These are phyloP conservation scores for Chaetodon trifasciatus DNA, from an alignment of 2,797 vertebrate genomes.

Conservation along the genomic window DNA sequence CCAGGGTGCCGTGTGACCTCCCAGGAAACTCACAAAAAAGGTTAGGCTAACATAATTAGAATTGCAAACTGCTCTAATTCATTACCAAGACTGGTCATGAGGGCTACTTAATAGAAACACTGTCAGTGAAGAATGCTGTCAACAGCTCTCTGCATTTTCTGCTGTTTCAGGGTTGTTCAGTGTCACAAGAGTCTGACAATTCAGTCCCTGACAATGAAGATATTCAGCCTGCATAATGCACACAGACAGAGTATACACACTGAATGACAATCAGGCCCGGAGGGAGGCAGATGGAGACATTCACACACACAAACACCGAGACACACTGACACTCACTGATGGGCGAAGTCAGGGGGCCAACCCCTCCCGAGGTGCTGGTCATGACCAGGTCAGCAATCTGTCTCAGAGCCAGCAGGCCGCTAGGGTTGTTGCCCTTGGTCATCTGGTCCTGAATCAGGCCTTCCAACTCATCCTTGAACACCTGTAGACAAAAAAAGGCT, in stretches of 20 bases:
- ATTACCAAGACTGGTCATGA: constrained; percentile 62
- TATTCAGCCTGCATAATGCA: constrained; percentile 72
- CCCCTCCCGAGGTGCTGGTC: constrained; percentile 90
- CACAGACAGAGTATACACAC: constrained; percentile 30
- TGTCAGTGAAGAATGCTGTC: constrained; percentile 64
- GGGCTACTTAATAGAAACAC: constrained; percentile 56
- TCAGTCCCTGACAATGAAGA: constrained; percentile 70
- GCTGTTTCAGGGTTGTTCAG: constrained; percentile 64
- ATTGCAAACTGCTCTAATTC: constrained; percentile 61
- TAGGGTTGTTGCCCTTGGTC: constrained; percentile 93
- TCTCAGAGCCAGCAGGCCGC: constrained; percentile 92
- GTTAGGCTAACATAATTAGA: constrained; percentile 54
- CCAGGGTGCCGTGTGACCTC: constrained; percentile 32
- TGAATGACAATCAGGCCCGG: constrained; percentile 53
- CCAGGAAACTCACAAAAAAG: constrained; percentile 27
- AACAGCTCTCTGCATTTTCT: constrained; percentile 66
- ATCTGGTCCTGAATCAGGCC: constrained; percentile 95
- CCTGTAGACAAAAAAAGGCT: constrained; percentile 82
- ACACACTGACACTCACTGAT: constrained; percentile 89
- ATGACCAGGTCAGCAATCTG: constrained; percentile 97
- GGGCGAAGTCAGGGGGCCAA: constrained; percentile 88
- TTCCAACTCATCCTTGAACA: constrained; percentile 97
- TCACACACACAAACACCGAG: constrained; percentile 16
- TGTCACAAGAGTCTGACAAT: constrained; percentile 76
- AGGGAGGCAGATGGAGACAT: constrained; percentile 39